phyloP scores from a whole-genome alignment of 2,888 invertebrate species.

The Agriopis aurantiaria region DNA sequence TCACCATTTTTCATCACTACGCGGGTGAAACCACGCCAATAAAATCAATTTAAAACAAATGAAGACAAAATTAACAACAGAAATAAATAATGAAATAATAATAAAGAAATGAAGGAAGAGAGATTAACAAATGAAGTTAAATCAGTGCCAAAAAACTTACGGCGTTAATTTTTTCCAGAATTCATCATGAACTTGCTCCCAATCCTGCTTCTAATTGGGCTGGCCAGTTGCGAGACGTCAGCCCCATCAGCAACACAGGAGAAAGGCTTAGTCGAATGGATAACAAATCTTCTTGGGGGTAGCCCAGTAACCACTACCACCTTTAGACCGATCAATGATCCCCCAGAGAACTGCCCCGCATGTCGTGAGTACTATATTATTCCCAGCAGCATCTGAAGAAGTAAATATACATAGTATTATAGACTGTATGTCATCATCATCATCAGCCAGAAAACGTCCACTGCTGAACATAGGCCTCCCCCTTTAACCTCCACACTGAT shows the following conservation, averaged over 20 bases:
- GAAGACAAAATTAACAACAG: no score
- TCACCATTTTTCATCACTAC: no score
- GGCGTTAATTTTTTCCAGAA: conserved; percentile 27
- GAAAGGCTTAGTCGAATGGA: conserved; percentile 80
- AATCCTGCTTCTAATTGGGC: conserved; percentile 56
- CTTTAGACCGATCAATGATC: conserved; percentile 57
- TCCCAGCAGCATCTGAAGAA: background rate
- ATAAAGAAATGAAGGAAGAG: no score
- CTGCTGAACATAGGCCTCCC: no score
- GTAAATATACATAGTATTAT: background rate
- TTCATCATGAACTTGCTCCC: conserved; percentile 60
- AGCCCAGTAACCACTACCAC: conserved; percentile 63
- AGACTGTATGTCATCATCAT: background rate
- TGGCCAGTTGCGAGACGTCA: conserved; percentile 53
- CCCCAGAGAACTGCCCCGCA: conserved; percentile 76
- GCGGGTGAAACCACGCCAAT: no score
- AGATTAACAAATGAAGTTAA: no score
- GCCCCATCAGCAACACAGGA: conserved; percentile 54
- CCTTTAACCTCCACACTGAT: no score
- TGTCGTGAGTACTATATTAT: conserved; percentile 81
- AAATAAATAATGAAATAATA: no score
- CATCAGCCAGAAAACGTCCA: no score
- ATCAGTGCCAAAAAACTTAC: background rate
- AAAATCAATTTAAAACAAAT: no score
- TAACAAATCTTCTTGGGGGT: conserved; percentile 65